These are phyloP conservation scores for Spilosoma lubricipeda DNA, from an alignment of 2,888 invertebrate genomes.

Conservation along the genomic window DNA sequence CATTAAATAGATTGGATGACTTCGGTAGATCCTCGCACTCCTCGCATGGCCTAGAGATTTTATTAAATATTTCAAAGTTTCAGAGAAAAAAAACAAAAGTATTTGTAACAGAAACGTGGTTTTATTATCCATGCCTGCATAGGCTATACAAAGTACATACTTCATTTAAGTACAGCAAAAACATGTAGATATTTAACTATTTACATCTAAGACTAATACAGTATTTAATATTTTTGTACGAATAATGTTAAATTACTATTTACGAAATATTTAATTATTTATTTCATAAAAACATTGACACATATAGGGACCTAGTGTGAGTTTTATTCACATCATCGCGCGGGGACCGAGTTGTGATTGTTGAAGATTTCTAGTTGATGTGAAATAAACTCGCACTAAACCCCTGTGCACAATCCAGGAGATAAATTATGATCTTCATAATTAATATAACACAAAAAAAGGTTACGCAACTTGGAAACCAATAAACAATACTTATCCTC, in stretches of 20 bases:
- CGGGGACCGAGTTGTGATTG: too few relatives aligned
- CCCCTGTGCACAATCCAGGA: too few relatives aligned
- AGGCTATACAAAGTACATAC: background rate
- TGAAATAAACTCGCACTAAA: too few relatives aligned
- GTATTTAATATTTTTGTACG: background rate
- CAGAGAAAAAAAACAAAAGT: background rate
- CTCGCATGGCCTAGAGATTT: too few relatives aligned
- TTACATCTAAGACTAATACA: background rate
- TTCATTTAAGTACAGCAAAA: background rate
- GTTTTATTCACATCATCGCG: too few relatives aligned
- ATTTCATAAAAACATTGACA: background rate
- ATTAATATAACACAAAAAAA: background rate
- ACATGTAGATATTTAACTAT: conserved; percentile 1
- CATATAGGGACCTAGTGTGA: background rate
- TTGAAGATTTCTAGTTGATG: too few relatives aligned
- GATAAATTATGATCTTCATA: background rate
- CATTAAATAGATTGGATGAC: too few relatives aligned
- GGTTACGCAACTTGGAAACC: background rate
- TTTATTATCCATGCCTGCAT: background rate
- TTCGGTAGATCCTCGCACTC: too few relatives aligned
- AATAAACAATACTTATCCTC: background rate
- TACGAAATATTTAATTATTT: background rate
- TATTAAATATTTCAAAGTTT: background rate
- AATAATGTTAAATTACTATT: background rate
- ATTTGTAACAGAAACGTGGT: conserved; percentile 9